These are phyloP conservation scores for Aurelia aurita DNA, from an alignment of 30 jellyfish, hydroid and myxozoan genomes.

Conservation along the genomic window DNA sequence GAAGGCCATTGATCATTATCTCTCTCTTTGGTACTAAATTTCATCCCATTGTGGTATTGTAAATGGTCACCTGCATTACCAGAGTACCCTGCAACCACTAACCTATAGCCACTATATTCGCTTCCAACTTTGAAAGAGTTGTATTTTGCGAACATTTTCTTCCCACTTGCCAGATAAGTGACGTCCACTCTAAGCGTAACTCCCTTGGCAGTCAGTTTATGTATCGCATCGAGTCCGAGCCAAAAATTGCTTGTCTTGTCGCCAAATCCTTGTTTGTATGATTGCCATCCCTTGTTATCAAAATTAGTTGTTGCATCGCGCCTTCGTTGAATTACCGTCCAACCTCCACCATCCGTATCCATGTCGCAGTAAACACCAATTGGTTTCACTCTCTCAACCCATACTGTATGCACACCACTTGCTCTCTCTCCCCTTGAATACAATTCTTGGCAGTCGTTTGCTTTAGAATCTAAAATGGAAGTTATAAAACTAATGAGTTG, in stretches of 20 bases:
- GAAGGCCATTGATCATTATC: no score
- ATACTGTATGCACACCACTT: constrained; percentile 16
- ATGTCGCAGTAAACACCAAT: constrained; percentile 32
- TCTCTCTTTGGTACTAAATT: no score
- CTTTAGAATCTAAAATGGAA: constrained; percentile 1
- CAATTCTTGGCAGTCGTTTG: constrained; percentile 36
- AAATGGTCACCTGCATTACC: no score
- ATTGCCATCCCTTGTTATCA: constrained; percentile 42
- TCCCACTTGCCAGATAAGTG: constrained; percentile 10
- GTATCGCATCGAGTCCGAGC: constrained; percentile 51
- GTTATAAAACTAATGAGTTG: no score
- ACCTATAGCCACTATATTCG: neutral
- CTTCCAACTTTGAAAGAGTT: constrained; percentile 18
- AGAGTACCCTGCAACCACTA: no score
- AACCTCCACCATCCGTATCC: no score
- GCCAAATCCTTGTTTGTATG: constrained; percentile 48
- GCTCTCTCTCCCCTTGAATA: constrained; percentile 10
- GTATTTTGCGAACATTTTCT: constrained; percentile 42
- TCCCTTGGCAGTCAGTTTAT: constrained; percentile 25
- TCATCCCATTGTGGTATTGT: no score
- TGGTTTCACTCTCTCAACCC: constrained; percentile 16
- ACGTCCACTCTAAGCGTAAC: constrained; percentile 29
- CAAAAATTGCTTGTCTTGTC: constrained; percentile 34
- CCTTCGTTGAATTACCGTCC: constrained; percentile 55
- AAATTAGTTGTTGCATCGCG: constrained; percentile 14